Percentiles rank a stretch among this genome's conserved stretches.
These are phyloP conservation scores for Myotis davidii DNA, from an alignment of 2,113 vertebrate genomes.

Conservation along the genomic window DNA sequence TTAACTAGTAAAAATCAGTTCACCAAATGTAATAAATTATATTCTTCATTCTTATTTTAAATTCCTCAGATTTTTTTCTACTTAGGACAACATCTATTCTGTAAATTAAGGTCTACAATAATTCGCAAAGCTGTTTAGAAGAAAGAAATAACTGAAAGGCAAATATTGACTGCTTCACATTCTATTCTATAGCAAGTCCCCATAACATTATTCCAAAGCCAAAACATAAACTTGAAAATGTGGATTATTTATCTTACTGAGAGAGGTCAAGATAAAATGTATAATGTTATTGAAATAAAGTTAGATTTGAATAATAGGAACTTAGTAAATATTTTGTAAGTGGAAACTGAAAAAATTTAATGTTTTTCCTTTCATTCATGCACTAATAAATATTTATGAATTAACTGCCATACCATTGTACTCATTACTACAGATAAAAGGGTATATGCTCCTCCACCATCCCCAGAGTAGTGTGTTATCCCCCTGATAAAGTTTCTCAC, in stretches of 20 bases:
- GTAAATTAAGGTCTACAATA: background rate
- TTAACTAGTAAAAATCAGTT: background rate
- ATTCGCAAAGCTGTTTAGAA: background rate
- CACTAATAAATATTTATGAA: background rate
- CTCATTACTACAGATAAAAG: background rate
- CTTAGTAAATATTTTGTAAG: background rate
- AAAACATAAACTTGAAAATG: slow-evolving; percentile 23
- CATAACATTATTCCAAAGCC: background rate
- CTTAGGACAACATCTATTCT: background rate
- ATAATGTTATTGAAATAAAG: background rate
- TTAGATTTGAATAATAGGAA: slow-evolving; percentile 12
- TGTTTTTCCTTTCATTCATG: background rate
- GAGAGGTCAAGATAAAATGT: background rate
- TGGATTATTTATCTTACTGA: background rate
- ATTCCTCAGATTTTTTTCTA: background rate
- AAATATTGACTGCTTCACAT: background rate
- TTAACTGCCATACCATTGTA: background rate
- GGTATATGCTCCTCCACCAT: background rate
- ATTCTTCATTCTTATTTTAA: slow-evolving; percentile 38
- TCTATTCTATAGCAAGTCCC: background rate
- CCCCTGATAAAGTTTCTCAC: background rate
- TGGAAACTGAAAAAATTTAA: background rate
- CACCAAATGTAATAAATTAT: background rate
- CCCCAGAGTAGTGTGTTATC: background rate
- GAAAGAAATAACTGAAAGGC: background rate